Evolutionary conservation across 2,888 invertebrate species (phyloP).

Genomic region (Callosobruchus maculatus): DNA sequence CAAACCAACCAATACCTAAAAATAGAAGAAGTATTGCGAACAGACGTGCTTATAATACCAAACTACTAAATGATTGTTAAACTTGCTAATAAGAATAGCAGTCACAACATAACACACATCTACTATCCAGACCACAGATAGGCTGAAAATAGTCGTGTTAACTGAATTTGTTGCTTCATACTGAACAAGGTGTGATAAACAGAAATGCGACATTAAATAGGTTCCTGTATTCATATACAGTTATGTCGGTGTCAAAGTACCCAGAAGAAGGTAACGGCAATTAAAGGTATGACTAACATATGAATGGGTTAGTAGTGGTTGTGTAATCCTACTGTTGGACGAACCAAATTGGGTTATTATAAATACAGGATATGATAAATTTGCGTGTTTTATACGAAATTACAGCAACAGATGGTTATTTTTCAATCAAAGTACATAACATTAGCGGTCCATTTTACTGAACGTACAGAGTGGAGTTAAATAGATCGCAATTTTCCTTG

Average conservation of each 20-base stretch:
- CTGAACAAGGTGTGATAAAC: neutral
- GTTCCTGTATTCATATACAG: neutral
- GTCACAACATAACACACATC: neutral
- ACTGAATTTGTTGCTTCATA: neutral
- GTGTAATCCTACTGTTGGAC: neutral
- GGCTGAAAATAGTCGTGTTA: neutral
- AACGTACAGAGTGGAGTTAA: no score
- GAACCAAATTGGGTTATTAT: neutral
- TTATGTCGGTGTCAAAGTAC: neutral
- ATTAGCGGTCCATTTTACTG: neutral
- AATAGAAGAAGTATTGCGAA: no score
- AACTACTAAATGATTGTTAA: no score
- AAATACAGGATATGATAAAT: neutral
- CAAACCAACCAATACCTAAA: no score
- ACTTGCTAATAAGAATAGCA: no score
- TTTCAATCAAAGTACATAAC: neutral
- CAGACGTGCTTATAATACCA: no score
- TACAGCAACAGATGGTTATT: neutral
- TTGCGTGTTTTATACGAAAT: neutral
- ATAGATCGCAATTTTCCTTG: no score
- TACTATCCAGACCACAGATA: neutral
- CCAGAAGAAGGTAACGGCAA: neutral
- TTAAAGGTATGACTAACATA: neutral
- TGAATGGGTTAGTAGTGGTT: neutral
- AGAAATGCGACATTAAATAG: neutral